phyloP scores from a whole-genome alignment of 2,888 invertebrate species.

The Trichogramma dendrolimi region DNA sequence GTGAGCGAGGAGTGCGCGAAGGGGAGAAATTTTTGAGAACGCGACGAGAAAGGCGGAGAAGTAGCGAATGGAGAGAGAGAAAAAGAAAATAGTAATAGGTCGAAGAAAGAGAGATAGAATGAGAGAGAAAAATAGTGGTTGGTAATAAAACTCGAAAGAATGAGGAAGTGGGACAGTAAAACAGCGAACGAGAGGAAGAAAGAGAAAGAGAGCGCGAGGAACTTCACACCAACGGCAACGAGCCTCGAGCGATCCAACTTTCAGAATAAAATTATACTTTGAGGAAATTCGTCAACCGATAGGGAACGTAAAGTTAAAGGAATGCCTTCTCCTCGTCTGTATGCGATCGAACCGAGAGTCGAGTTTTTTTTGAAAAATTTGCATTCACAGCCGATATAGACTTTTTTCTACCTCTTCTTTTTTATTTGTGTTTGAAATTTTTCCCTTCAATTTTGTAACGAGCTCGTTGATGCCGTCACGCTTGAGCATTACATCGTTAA shows the following conservation, averaged over 20 bases:
- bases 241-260: constrained; percentile 31
- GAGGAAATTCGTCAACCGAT: constrained; percentile 41
- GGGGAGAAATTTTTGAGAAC: constrained; percentile 3
- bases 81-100: constrained; percentile 9
- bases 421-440: constrained; percentile 35
- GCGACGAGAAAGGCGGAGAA: not conserved
- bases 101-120: not conserved
- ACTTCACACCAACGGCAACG: constrained; percentile 12
- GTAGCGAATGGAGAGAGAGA: constrained; percentile 1
- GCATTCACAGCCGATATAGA: constrained; percentile 20
- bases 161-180: constrained; percentile 3
- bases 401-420: constrained; percentile 13
- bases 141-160: constrained; percentile 2
- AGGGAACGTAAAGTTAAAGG: constrained; percentile 28
- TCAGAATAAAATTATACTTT: constrained; percentile 43
- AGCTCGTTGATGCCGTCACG: too few relatives aligned
- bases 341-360: constrained; percentile 9
- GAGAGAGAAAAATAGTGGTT: constrained; percentile 6
- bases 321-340: constrained; percentile 1
- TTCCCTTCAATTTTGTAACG: constrained; percentile 33
- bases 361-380: constrained; percentile 25
- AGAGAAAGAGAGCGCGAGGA: constrained; percentile 8
- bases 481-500: too few relatives aligned
- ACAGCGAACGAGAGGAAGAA: not conserved
- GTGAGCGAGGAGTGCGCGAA: not conserved